Conservation (phyloP, 2,888 invertebrate species). For the Drosophila borborema region DNA sequence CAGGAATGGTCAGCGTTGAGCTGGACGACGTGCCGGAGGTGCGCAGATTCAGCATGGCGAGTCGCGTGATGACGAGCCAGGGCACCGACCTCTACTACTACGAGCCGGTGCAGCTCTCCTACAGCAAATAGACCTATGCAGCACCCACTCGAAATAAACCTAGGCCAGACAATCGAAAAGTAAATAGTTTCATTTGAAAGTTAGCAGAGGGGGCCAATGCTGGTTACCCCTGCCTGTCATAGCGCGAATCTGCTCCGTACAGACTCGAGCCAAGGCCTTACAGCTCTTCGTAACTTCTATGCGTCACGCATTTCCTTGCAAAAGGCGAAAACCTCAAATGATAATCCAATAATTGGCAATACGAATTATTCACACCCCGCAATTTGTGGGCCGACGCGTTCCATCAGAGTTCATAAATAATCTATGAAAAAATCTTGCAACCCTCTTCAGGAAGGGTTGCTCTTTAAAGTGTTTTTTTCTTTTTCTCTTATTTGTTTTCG, state of each 20-base stretch:
- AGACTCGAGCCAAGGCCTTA: not conserved
- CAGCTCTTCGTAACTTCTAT: not conserved
- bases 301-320: not conserved
- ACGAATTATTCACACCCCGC: conserved; percentile 59
- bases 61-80: not conserved
- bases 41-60: not conserved
- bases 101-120: not conserved
- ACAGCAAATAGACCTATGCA: not conserved
- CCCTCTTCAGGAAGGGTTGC: conserved; percentile 44
- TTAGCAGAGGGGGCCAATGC: too few species aligned
- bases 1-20: not conserved
- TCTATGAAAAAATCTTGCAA: conserved; percentile 37
- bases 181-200: not conserved
- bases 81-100: conserved; percentile 2
- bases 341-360: conserved; percentile 61
- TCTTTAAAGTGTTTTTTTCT: conserved; percentile 8
- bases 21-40: not conserved
- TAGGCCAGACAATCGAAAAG: not conserved
- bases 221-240: not conserved
- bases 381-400: conserved; percentile 19
- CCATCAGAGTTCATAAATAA: conserved; percentile 51
- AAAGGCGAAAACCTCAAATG: conserved; percentile 7
- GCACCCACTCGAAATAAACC: not conserved
- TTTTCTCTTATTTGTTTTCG: not conserved
- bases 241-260: not conserved